Base-by-base conservation (phyloP, 2,113 vertebrate species). In the Syrmaticus mikado region DNA sequence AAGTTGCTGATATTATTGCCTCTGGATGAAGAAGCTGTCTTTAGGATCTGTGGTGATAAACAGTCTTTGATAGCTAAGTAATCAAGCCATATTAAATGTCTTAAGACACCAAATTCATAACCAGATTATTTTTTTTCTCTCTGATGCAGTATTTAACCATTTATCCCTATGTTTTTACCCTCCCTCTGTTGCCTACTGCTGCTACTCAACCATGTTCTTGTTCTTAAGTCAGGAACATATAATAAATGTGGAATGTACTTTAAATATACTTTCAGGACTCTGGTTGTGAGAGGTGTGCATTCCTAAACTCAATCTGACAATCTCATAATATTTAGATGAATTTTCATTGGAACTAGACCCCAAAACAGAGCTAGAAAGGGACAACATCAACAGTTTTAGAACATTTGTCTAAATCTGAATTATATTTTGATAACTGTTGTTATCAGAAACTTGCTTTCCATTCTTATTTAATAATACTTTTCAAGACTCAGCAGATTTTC, bases 361-460 rank as follows among this genome's bases (percentile, higher is more conserved):
- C 2, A 6, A 57, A 87, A 27, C 17, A 87, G 7, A 66, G 12
- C 17, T 61, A n/a, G 7, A 32, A 6, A 10, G 48, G 17, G 21
- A 36, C 11, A 91, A 46, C 8, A 62, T 27, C 2, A 52, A 6
- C 58, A 65, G 9, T 72, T 80, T 48, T 12, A 61, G 79, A 73
- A 5, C 18, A 13, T 30, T 65, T 21, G 1, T 73, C 43, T 80
- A 91, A 67, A 85, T 34, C 25, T 71, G 78, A 67, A 32, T 34
- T 1, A n/a, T 57, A 15, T 57, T 91, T 91, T 79, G 20, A 28
- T 79, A 22, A 21, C 25, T 30, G 17, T 92, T 36, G 15, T 90
- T 48, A 76, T 53, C n/a, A 7, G 57, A 58, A 95, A 82, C 30
- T 88, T 73, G 22, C 13, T 87, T 82, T 73, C 19, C 43, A 57